Evolutionary conservation across 2,113 vertebrate genomes (phyloP), one percentile per base, ranked within the genome.

Genomic region (Trinectes maculatus): DNA sequence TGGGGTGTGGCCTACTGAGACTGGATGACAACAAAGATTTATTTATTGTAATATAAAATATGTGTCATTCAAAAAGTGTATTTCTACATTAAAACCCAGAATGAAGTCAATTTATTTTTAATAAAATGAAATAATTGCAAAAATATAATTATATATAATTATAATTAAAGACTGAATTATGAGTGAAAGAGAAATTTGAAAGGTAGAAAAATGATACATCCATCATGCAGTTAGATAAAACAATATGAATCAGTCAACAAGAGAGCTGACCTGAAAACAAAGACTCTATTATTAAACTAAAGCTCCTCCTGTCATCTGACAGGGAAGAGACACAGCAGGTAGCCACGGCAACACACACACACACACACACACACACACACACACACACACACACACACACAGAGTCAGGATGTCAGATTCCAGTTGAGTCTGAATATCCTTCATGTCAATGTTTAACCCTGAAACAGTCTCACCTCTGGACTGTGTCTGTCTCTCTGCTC

Each of bases 401-500:
- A 15, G 0, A 21, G 1, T 15, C 78, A 36, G 65, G 65, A 74
- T 62, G 79, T 68, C 25, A 49, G 63, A 22, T 82, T 80, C 74
- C 82, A 80, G 69, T 67, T 63, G 65, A 59, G 59, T 43, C 60
- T 74, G 52, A 68, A 67, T 51, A 55, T 81, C 36, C 13, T 13
- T 51, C 61, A 52, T 44, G 85, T 77, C 58, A 78, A 80, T 62
- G 61, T 77, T 77, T 74, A 79, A 74, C 70, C 13, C 1, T 8
- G 28, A 59, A 42, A 42, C 46, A 10, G 34, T 33, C 24, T 54
- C 55, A 54, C 68, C 46, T 64, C 62, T 56, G 19, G 15, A 39
- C 51, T 39, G 3, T 37, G 12, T 16, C 15, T 26, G 9, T 28
- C 21, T 52, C 12, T 49, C n/a, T n/a, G n/a, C n/a, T n/a, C n/a